These are phyloP conservation scores for Drosophila cognata DNA, from an alignment of 2,888 invertebrate genomes.

Conservation along the genomic window DNA sequence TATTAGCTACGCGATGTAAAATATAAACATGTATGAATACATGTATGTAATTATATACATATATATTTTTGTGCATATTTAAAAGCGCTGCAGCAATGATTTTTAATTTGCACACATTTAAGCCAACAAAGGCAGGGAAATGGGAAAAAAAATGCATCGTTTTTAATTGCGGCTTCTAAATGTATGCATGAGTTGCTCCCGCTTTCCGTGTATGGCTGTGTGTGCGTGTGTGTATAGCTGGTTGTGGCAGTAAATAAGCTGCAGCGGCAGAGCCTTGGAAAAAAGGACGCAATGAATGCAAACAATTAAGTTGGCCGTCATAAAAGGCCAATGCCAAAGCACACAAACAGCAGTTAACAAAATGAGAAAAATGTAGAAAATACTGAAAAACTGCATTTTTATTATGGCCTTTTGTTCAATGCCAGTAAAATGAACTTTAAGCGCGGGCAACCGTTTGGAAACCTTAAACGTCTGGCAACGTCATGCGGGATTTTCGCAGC, in stretches of 20 bases:
- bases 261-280: conserved; percentile 32
- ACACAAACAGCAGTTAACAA: conserved; percentile 20
- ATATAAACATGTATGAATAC: not conserved
- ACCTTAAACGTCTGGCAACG: conserved; percentile 65
- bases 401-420: conserved; percentile 49
- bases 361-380: conserved; percentile 21
- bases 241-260: conserved; percentile 63
- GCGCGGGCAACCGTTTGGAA: conserved; percentile 66
- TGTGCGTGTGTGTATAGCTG: conserved; percentile 6
- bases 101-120: conserved; percentile 73
- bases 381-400: conserved; percentile 48
- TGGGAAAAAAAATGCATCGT: conserved; percentile 11
- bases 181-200: conserved; percentile 37
- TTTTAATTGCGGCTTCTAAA: conserved; percentile 58
- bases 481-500: conserved; percentile 4
- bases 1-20: not conserved
- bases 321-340: conserved; percentile 62
- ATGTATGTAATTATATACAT: not conserved
- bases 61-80: not conserved
- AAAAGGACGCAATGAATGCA: conserved; percentile 54
- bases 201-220: not conserved
- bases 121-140: conserved; percentile 58
- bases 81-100: conserved; percentile 10
- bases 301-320: conserved; percentile 68
- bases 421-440: conserved; percentile 64